Percentiles rank a stretch among this genome's conserved stretches.
These are phyloP conservation scores for Acleris cristana DNA, from an alignment of 2,888 invertebrate species.

Conservation along the genomic window DNA sequence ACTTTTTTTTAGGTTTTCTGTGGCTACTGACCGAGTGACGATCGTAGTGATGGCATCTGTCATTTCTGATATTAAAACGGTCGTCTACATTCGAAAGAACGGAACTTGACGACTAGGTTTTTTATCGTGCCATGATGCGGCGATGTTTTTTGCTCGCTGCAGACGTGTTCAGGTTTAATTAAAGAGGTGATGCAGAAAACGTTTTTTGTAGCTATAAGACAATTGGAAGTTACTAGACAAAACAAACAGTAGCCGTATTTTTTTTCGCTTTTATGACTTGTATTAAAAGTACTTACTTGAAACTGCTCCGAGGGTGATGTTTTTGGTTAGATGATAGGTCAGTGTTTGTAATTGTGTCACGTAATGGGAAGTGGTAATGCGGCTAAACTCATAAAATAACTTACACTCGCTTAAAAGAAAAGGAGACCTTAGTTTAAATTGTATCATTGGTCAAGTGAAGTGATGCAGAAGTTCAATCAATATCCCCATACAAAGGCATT, in stretches of 20 bases:
- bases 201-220: conserved; percentile 8
- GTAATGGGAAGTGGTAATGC: too few relatives aligned
- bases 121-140: conserved; percentile 52
- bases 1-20: conserved; percentile 46
- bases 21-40: conserved; percentile 49
- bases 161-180: conserved; percentile 32
- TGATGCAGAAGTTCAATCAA: too few relatives aligned
- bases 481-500: too few relatives aligned
- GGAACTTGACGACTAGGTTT: conserved; percentile 61
- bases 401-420: too few relatives aligned
- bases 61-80: conserved; percentile 76
- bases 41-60: conserved; percentile 76
- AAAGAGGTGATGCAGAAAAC: conserved; percentile 28
- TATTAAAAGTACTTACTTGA: too few relatives aligned
- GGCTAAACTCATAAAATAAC: too few relatives aligned
- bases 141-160: conserved; percentile 44
- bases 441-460: too few relatives aligned
- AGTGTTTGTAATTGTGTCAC: too few relatives aligned
- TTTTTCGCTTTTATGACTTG: not conserved
- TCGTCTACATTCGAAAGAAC: conserved; percentile 62
- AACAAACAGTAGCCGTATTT: conserved; percentile 5
- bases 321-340: too few relatives aligned
- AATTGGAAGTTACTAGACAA: conserved; percentile 1
- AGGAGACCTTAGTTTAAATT: too few relatives aligned
- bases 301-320: too few relatives aligned